Conservation (phyloP, 1,140 invertebrate species). For the Hylyphantes graminicola region DNA sequence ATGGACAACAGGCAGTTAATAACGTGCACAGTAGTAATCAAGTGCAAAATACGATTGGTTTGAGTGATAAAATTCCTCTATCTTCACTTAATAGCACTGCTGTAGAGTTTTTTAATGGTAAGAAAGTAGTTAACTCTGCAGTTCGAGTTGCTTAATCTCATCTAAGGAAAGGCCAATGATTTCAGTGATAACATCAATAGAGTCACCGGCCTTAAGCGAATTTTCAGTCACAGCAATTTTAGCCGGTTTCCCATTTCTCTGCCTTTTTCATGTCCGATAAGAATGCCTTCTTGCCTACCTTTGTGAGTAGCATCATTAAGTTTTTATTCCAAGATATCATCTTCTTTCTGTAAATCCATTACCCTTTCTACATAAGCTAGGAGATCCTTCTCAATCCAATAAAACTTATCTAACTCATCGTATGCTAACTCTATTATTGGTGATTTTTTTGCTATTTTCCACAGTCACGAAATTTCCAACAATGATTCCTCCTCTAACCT, state of each 20-base stretch:
- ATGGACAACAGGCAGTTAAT: background rate
- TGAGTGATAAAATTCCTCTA: background rate
- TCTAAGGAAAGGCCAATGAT: background rate
- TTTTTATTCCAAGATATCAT: background rate
- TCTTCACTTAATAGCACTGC: background rate
- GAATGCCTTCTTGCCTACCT: conserved; percentile 8
- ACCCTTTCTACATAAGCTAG: no score
- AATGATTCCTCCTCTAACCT: background rate
- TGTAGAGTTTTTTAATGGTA: background rate
- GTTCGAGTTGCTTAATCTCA: background rate
- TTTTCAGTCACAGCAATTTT: no score
- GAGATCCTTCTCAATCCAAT: no score
- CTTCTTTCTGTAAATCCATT: no score
- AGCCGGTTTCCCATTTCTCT: conserved; percentile 19
- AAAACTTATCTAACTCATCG: no score
- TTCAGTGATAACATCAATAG: background rate
- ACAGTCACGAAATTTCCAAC: background rate
- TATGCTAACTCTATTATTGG: no score
- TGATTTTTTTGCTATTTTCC: no score
- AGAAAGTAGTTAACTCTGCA: background rate
- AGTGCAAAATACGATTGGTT: background rate
- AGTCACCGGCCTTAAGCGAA: no score
- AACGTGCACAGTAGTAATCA: background rate
- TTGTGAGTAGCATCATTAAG: background rate
- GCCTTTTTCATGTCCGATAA: background rate